Base-by-base conservation (phyloP, 1,140 invertebrate genomes). In the Pseudomyrmex gracilis region DNA sequence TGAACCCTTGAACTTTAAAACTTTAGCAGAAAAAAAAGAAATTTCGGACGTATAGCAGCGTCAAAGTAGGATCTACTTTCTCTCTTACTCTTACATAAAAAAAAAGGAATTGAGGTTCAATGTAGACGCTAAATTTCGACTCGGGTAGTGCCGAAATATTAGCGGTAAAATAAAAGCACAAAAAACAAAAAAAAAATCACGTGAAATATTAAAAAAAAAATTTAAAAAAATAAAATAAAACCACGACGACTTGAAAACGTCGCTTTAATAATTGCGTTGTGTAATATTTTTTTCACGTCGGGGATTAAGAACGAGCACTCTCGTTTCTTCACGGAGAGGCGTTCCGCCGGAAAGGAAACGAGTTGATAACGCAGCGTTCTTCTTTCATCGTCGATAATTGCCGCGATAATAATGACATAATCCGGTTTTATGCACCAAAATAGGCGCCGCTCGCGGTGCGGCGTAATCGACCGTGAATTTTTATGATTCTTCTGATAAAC, bases 401-500 rank as follows among this genome's bases (percentile, higher is more conserved):
- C 8, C 34, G 15, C 17, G 20, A 80, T 70, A 80, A 80, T 71
- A 10, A 34, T 34, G 34, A 80, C n/a, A 60, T 60, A 80, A 80
- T 80, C 55, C 15, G 15, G 5, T 47, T 71, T 58, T 51, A 49
- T 71, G 45, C 43, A 70, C 17, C 53, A 43, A 57, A 68, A 57
- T 78, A 70, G 1, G 12, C 12, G 12, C n/a, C 24, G 20, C 9
- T 57, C 3, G 43, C 43, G 22, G 5, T 34, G 34, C 34, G 34
- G 2, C 64, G 3, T 5, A 34, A 76, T 20, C 12, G 24, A 43
- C 7, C 15, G 13, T 5, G 22, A 2, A 70, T 68, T 70, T 78
- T 78, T 70, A 78, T 57, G 17, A n/a, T n/a, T 58, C 15, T 13
- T 34, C 15, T 17, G 34, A 70, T 78, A 68, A 22, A 17, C 64